Evolutionary conservation across 2,888 invertebrate genomes (phyloP).

Genomic region (Julus scanicus): DNA sequence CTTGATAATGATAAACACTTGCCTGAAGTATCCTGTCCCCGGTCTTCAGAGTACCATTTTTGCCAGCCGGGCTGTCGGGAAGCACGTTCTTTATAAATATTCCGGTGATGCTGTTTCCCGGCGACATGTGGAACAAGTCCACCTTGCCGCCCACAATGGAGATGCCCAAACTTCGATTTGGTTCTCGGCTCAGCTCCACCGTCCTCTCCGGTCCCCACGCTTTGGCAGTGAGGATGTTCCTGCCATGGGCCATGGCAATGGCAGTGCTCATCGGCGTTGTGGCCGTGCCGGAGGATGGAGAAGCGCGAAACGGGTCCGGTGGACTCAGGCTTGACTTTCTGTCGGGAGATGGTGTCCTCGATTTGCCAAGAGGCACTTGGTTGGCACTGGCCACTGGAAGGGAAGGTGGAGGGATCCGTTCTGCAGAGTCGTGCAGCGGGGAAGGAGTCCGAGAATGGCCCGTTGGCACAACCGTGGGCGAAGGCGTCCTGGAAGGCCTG

Average conservation of each 20-base stretch:
- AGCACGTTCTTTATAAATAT: slow-evolving; percentile 98
- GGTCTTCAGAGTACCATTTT: slow-evolving; percentile 80
- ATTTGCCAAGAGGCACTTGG: background rate
- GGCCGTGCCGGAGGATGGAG: slow-evolving; percentile 20
- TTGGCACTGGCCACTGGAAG: background rate
- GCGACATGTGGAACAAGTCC: slow-evolving; percentile 77
- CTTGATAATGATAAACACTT: background rate
- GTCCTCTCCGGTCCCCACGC: slow-evolving; percentile 83
- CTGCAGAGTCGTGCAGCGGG: background rate
- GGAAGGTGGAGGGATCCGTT: background rate
- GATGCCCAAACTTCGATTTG: slow-evolving; percentile 88
- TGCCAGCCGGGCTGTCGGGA: slow-evolving; percentile 91
- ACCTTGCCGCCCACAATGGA: slow-evolving; percentile 97
- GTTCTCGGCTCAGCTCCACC: slow-evolving; percentile 78
- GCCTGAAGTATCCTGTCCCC: slow-evolving; percentile 87
- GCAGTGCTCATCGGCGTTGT: slow-evolving; percentile 54
- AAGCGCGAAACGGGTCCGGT: background rate
- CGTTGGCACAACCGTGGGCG: slow-evolving; percentile 28
- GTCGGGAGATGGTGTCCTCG: slow-evolving; percentile 7
- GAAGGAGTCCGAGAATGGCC: background rate
- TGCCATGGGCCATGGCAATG: slow-evolving; percentile 47
- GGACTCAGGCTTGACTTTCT: slow-evolving; percentile 36
- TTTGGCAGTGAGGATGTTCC: slow-evolving; percentile 54
- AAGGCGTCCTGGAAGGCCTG: slow-evolving; percentile 36
- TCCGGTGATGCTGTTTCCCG: slow-evolving; percentile 82